Base-by-base conservation (phyloP, 2,113 vertebrate species). In the Egretta garzetta region DNA sequence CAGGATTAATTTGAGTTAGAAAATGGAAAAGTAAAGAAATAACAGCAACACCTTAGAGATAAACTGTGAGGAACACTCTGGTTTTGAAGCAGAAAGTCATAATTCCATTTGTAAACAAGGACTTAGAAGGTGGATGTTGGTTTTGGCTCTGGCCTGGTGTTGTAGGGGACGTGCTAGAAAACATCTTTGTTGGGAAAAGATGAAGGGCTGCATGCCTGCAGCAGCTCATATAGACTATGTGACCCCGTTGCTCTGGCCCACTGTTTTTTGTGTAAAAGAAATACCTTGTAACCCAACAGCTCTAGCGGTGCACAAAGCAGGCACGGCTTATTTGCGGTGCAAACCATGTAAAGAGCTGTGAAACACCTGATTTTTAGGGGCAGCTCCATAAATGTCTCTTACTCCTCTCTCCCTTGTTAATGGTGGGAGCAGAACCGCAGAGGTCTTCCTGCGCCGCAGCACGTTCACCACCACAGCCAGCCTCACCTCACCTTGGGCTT, bases 371-470 rank as follows among this genome's bases (percentile, higher is more conserved):
- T 43, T 32, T 81, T 56, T 53, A 15, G 39, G 21, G 39, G 22
- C 27, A 66, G 52, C 17, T 58, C 20, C 14, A 12, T 23, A 55
- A 28, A 32, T 11, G 12, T 18, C 55, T 10, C 45, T 37, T 60
- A 8, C 7, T 72, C 17, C 32, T 12, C 39, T 56, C 23, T 60
- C 9, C 28, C 14, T 4, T 1, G 4, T 6, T 18, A 22, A 4
- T 9, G 27, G 41, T 19, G 59, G 62, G 58, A 60, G 75, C 23
- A 41, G 86, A 79, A 45, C 11, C 0, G 0, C 62, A 30, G 74
- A 37, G 33, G 16, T 33, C 52, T 47, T 33, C 18, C 53, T n/a
- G 60, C 0, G 0, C 26, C 1, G 0, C 35, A 41, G 39, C 3
- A 0, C 0, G 0, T n/a, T 82, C 28, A 1, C 15, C 45, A 5